Percentiles rank a stretch among this genome's conserved stretches.
Evolutionary conservation across 1,140 invertebrate species (phyloP).

Genomic region (Diabrotica undecimpunctata): DNA sequence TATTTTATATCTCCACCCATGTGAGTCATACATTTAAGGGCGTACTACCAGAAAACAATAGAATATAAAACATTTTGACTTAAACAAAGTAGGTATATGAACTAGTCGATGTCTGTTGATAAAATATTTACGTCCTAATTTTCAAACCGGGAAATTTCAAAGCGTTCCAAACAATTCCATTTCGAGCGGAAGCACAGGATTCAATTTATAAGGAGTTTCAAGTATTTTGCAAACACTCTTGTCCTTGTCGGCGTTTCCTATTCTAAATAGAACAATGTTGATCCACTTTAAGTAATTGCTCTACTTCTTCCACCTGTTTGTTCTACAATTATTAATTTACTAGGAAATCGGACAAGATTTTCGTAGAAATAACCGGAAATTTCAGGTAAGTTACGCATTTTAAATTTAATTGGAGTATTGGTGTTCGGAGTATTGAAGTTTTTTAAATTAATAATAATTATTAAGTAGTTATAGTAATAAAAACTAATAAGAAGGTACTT

Average conservation of each 20-base stretch:
- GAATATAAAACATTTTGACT: conserved; percentile 1
- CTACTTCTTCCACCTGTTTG: neutral
- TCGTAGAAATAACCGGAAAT: no score
- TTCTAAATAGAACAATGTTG: neutral
- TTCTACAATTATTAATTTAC: conserved; percentile 3
- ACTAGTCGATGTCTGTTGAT: neutral
- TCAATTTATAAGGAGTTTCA: conserved; percentile 1
- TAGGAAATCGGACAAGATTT: neutral
- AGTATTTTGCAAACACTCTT: conserved; percentile 1
- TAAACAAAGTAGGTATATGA: neutral
- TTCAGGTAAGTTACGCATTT: no score
- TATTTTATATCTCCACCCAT: no score
- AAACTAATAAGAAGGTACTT: no score
- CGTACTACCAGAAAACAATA: no score
- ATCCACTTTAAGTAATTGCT: neutral
- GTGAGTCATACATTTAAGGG: no score
- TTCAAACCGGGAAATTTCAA: neutral
- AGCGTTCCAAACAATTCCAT: neutral
- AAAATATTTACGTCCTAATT: neutral
- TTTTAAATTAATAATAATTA: no score
- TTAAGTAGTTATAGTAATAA: no score
- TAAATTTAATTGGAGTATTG: no score
- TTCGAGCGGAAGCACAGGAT: neutral
- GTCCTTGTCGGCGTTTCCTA: neutral
- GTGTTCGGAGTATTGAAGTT: no score